Evolutionary conservation across 2,113 vertebrate species (phyloP).

Genomic region (Oceanodroma tethys): DNA sequence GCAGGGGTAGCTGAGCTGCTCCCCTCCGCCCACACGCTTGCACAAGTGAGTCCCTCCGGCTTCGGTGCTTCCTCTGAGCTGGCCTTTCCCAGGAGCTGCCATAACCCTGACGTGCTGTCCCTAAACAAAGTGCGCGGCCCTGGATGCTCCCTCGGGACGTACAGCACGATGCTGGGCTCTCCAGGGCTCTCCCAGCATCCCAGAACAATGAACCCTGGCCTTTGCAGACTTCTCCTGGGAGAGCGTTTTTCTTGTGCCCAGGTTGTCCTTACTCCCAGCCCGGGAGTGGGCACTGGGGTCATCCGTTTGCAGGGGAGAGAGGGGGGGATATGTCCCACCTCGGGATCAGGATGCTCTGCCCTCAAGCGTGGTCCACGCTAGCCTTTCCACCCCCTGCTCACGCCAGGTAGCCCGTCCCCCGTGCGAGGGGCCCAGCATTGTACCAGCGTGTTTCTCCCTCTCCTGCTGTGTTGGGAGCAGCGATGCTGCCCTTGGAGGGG

Average conservation of each 20-base stretch:
- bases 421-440: not conserved
- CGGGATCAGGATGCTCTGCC: not conserved
- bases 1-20: not conserved
- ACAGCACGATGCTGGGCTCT: not conserved
- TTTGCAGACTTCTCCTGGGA: not conserved
- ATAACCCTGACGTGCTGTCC: not conserved
- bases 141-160: not conserved
- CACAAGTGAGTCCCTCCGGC: not conserved
- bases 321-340: not conserved
- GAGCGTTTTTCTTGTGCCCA: not conserved
- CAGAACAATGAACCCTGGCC: not conserved
- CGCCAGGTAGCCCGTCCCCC: not conserved
- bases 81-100: constrained; percentile 53
- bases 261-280: not conserved
- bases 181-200: not conserved
- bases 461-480: not conserved
- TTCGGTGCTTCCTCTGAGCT: not conserved
- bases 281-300: not conserved
- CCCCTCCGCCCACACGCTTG: not conserved
- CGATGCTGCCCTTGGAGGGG: not conserved
- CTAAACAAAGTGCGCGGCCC: not conserved
- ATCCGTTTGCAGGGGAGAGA: not conserved
- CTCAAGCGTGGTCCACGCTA: accelerated
- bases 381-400: not conserved
- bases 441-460: not conserved